Evolutionary conservation across 2,888 invertebrate genomes (phyloP), one percentile per base, ranked within the genome.

Genomic region (Balanococcus diminutus): DNA sequence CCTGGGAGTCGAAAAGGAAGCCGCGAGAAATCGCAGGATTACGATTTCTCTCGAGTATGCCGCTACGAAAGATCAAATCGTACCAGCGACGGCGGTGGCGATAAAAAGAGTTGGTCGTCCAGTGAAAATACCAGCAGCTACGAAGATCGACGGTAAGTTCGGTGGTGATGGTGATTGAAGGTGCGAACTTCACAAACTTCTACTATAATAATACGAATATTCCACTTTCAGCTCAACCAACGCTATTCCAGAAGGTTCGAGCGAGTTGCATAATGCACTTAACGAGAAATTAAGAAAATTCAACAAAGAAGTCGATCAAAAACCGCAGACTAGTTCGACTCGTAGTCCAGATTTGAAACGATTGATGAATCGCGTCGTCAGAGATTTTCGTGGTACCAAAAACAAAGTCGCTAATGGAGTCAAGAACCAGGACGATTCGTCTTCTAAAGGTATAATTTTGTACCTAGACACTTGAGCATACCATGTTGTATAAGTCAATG

Each of bases 1-100:
- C 93, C 93, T 0, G 93, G 93, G n/a, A 93, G 93, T 28, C 90
- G 94, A 22, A 94, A 94, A 89, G 93, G 93, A 9, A 93, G 93
- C 87, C 91, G 93, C 22, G 94, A 94, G 88, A 92, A 93, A 88
- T 90, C 90, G 0, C 90, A 90, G 75, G 83, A 87, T 46, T 85
- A 85, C n/a, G 87, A 87, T 25, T 86, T 88, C 16, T 87, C 88
- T 19, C 86, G 88, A 72, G 86, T 87, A 5, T 87, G 87, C 67
- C 87, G 87, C n/a, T 87, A 86, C n/a, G 87, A 87, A 67, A 56
- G 87, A 36, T 87, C 87, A 0, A 86, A 87, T 31, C 86, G 87
- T 39, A 87, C 87, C 82, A 87, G 87, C 56, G 88, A 88, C 72
- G 87, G 87, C 42, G 88, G 88, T 2, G 88, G 87, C 16, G 84